Conservation (phyloP, 2,797 vertebrate species). For the Sarcoramphus papa region DNA sequence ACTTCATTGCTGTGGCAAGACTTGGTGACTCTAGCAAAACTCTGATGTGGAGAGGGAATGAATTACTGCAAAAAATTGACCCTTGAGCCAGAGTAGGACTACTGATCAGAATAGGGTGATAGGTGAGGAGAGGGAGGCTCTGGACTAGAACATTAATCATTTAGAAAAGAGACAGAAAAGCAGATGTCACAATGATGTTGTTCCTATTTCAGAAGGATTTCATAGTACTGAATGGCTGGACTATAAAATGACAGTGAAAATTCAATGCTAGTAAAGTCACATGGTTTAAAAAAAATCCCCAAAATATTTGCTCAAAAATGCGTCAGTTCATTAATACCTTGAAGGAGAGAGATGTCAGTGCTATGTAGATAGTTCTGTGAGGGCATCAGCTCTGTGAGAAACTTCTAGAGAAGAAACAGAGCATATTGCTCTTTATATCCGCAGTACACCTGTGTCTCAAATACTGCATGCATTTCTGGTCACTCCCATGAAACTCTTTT, state of each 20-base stretch:
- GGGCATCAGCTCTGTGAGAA: background rate
- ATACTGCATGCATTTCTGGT: fast-evolving
- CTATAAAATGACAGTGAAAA: background rate
- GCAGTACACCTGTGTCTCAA: background rate
- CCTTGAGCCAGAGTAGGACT: background rate
- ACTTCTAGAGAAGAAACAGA: background rate
- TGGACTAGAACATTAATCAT: background rate
- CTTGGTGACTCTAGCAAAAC: background rate
- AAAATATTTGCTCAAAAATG: background rate
- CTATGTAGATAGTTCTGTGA: background rate
- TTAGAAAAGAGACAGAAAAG: background rate
- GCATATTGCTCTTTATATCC: background rate
- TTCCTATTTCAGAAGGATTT: background rate
- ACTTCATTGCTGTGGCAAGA: background rate
- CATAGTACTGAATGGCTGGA: background rate
- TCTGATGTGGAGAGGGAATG: background rate
- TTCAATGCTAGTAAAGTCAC: background rate
- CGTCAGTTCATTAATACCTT: background rate
- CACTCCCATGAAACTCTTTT: background rate
- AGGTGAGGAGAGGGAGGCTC: background rate
- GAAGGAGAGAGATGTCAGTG: background rate
- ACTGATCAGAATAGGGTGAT: background rate
- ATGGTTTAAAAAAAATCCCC: background rate
- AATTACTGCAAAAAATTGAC: background rate
- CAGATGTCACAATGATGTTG: background rate